These are phyloP conservation scores for Nettapus auritus DNA, from an alignment of 2,113 vertebrate genomes.

Conservation along the genomic window DNA sequence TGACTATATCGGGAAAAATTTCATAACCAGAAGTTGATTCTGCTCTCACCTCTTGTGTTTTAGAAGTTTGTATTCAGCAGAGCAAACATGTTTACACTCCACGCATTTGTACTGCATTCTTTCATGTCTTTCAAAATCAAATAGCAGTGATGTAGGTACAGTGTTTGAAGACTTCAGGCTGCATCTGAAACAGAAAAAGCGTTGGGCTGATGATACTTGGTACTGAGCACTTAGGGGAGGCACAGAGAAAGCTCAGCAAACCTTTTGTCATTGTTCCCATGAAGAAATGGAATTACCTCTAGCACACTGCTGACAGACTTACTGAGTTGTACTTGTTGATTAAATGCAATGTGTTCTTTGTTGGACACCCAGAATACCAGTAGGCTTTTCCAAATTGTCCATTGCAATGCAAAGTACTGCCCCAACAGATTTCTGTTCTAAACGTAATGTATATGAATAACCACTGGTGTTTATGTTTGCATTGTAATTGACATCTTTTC, in stretches of 20 bases:
- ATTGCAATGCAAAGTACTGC: not conserved
- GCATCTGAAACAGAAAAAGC: not conserved
- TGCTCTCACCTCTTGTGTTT: conserved; percentile 20
- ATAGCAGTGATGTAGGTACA: not conserved
- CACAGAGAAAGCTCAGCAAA: not conserved
- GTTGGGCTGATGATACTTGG: not conserved
- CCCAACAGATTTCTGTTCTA: not conserved
- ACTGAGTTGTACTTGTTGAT: too few species aligned
- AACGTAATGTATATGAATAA: not conserved
- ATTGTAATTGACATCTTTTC: not conserved
- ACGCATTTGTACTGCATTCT: not conserved
- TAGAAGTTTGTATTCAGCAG: not conserved
- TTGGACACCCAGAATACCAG: not conserved
- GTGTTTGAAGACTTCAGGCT: not conserved
- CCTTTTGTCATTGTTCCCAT: not conserved
- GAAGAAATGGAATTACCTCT: not conserved
- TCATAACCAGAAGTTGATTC: not conserved
- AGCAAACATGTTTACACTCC: conserved; percentile 3
- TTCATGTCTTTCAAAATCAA: conserved; percentile 9
- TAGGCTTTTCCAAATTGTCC: not conserved
- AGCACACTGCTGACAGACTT: not conserved
- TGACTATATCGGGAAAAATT: not conserved
- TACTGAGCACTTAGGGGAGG: not conserved
- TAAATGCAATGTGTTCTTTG: not conserved
- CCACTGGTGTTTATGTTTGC: not conserved